phyloP scores from a whole-genome alignment of 2,797 vertebrate species.

The Craterocephalus amniculus region DNA sequence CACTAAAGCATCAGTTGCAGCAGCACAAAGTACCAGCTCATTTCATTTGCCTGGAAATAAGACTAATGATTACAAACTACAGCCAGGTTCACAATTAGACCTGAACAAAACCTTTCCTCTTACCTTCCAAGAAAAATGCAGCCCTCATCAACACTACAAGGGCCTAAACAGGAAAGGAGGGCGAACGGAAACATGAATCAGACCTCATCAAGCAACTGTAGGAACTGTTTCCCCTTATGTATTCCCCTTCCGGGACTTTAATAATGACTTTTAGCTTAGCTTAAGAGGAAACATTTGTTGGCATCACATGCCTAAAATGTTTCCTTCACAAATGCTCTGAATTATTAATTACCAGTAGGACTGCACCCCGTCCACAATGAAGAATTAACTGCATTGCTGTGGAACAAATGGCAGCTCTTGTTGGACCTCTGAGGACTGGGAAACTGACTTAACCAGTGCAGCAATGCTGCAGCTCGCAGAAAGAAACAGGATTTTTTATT shows the following conservation, averaged over 20 bases:
- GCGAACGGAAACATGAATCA: conserved; percentile 21
- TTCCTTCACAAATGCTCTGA: conserved; percentile 1
- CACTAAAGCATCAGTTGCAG: not conserved
- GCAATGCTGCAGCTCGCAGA: not conserved
- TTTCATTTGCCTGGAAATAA: conserved; percentile 22
- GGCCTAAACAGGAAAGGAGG: conserved; percentile 16
- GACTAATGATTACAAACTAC: conserved; percentile 55
- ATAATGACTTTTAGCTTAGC: not conserved
- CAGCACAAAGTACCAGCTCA: conserved; percentile 9
- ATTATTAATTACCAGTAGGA: not conserved
- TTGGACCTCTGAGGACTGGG: not conserved
- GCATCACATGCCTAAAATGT: not conserved
- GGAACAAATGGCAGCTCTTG: not conserved
- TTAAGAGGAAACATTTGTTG: not conserved
- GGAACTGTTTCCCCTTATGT: not conserved
- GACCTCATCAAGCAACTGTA: not conserved
- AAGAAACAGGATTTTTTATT: no score
- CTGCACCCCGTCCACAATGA: no score
- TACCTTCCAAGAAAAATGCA: conserved; percentile 21
- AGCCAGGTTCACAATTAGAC: conserved; percentile 51
- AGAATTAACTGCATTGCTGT: not conserved
- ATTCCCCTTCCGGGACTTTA: not conserved
- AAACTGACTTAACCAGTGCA: not conserved
- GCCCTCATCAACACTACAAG: not conserved
- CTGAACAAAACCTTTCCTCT: not conserved